A percentile compares a stretch with the other conserved stretches of the same genome.
Conservation (phyloP, 2,888 invertebrate species). For the Pollenia griseotomentosa region DNA sequence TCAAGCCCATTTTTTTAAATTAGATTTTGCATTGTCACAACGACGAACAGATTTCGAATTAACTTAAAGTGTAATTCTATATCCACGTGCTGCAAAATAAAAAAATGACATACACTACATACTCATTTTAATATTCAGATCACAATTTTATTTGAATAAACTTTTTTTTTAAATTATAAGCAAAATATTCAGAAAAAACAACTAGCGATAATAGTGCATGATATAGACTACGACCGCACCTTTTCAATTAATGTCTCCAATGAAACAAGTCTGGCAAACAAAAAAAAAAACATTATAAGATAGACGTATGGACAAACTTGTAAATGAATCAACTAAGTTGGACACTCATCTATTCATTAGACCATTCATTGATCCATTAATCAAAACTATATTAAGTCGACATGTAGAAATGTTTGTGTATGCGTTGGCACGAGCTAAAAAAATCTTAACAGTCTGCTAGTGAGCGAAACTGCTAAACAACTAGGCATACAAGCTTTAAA, state of each 20-base stretch:
- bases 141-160: conserved; percentile 18
- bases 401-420: conserved; percentile 39
- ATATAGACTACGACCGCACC: conserved; percentile 64
- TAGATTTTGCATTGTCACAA: neutral
- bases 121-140: conserved; percentile 47
- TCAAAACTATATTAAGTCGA: conserved; percentile 62
- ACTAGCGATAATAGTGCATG: neutral
- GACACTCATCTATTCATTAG: conserved; percentile 28
- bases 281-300: conserved; percentile 6
- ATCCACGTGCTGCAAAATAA: conserved; percentile 44
- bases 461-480: conserved; percentile 47
- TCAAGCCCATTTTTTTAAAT: neutral
- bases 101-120: too few relatives aligned
- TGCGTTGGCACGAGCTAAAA: conserved; percentile 70
- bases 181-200: neutral
- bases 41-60: conserved; percentile 6
- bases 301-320: conserved; percentile 16
- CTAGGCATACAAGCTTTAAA: conserved; percentile 60
- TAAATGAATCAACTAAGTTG: conserved; percentile 33
- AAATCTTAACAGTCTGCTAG: conserved; percentile 31
- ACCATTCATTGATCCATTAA: conserved; percentile 59
- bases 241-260: conserved; percentile 55
- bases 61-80: neutral
- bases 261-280: conserved; percentile 39
- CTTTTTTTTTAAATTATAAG: conserved; percentile 14